Conservation (phyloP, 2,113 vertebrate genomes). For the Tringa solitaria region DNA sequence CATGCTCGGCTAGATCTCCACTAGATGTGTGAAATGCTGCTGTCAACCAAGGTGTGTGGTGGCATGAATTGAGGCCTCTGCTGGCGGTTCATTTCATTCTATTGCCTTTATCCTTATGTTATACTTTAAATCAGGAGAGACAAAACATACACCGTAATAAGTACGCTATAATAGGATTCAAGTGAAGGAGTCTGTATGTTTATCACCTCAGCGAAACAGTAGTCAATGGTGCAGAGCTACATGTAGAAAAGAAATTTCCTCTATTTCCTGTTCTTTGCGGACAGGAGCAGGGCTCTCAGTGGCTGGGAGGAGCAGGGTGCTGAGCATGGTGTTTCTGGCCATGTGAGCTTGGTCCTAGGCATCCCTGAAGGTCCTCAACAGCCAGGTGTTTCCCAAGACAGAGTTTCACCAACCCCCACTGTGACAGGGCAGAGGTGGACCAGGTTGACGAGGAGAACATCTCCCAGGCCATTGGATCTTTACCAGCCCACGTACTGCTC, state of each 20-base stretch:
- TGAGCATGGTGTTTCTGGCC: not conserved
- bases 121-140: not conserved
- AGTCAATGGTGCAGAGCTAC: not conserved
- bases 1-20: rapidly evolving
- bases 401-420: not conserved
- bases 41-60: not conserved
- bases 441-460: not conserved
- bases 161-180: not conserved
- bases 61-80: not conserved
- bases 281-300: not conserved
- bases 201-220: not conserved
- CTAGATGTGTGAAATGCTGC: not conserved
- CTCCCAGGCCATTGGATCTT: not conserved
- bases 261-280: not conserved
- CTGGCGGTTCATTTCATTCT: not conserved
- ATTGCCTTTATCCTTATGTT: not conserved
- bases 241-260: not conserved
- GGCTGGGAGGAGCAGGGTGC: not conserved
- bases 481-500: not conserved
- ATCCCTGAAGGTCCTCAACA: not conserved
- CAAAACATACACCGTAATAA: not conserved
- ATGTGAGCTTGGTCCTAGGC: not conserved
- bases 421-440: not conserved
- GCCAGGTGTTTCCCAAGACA: not conserved
- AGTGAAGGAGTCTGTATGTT: not conserved